Base-by-base conservation (phyloP, 2,888 invertebrate genomes). In the Metalampra italica region DNA sequence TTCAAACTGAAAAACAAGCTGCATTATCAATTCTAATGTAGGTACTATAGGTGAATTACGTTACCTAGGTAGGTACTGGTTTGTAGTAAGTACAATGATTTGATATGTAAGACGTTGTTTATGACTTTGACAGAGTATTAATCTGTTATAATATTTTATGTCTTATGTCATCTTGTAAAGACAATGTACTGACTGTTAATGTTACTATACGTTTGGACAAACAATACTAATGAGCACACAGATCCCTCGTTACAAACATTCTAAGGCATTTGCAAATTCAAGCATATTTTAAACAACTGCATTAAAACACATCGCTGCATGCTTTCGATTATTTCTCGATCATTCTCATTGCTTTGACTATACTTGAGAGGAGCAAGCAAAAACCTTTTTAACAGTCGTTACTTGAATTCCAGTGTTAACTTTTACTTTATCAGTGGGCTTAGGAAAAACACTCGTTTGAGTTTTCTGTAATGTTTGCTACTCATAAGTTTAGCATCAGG, bases 221-320 rank as follows among this genome's bases (percentile, higher is more conserved):
- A 54, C 43, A 43, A 14, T 45, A 57, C 52, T 52, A 49, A 62
- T 65, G 62, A 60, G 54, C 60, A 64, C 61, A 65, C 56, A 49
- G 56, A 59, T 53, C 39, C 49, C 56, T 57, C 53, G 47, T 62
- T 52, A 66, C 64, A 65, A 61, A 68, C 71, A 71, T 68, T 56
- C 64, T 64, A 56, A 64, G 63, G 68, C 67, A 54, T 54, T 51
- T 55, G 64, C 65, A 60, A 54, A 60, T 52, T 58, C 57, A 70
- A 68, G 68, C 68, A 46, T 42, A 49, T 46, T 50, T 46, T 51
- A 53, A 55, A 54, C 53, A 46, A 49, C 60, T 64, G 67, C 68
- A 51, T 59, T 54, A 59, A 63, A 62, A 70, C 62, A 63, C 59
- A 65, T 55, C 56, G 70, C 68, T 50, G 54, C 68, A 69, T 71